These are phyloP conservation scores for Helicoverpa armigera DNA, from an alignment of 1,140 invertebrate genomes.

Conservation along the genomic window DNA sequence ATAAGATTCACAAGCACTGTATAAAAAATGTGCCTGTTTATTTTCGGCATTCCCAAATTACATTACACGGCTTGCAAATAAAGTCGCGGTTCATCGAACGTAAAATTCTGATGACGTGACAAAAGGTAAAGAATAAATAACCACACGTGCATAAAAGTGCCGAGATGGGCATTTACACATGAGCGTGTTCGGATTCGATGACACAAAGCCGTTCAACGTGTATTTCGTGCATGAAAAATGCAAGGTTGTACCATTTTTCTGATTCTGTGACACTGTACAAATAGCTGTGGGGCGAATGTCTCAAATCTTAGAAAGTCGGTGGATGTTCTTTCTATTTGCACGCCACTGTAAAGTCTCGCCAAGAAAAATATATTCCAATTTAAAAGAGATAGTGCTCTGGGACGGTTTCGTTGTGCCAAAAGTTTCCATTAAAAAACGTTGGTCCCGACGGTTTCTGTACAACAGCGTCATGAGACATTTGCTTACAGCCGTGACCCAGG, in stretches of 20 bases:
- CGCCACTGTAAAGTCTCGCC: constrained; percentile 57
- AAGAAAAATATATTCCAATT: constrained; percentile 68
- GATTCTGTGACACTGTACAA: constrained; percentile 66
- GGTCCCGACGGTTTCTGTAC: constrained; percentile 23
- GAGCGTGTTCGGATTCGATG: constrained; percentile 58
- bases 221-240: constrained; percentile 64
- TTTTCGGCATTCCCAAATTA: constrained; percentile 17
- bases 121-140: constrained; percentile 39
- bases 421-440: constrained; percentile 56
- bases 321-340: constrained; percentile 65
- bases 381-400: constrained; percentile 54
- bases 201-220: constrained; percentile 60
- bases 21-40: constrained; percentile 7
- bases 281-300: constrained; percentile 68
- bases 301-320: constrained; percentile 68
- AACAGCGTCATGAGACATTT: constrained; percentile 30
- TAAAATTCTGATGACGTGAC: constrained; percentile 35
- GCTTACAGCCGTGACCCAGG: constrained; percentile 13
- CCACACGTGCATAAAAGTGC: constrained; percentile 33
- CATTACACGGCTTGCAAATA: constrained; percentile 13
- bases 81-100: constrained; percentile 20
- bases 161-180: constrained; percentile 40
- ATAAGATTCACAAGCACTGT: constrained; percentile 25
- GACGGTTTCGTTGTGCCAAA: constrained; percentile 48
- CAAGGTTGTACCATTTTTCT: constrained; percentile 64